Base-by-base conservation (phyloP, 2,797 vertebrate genomes). In the Sebastes taczanowskii region DNA sequence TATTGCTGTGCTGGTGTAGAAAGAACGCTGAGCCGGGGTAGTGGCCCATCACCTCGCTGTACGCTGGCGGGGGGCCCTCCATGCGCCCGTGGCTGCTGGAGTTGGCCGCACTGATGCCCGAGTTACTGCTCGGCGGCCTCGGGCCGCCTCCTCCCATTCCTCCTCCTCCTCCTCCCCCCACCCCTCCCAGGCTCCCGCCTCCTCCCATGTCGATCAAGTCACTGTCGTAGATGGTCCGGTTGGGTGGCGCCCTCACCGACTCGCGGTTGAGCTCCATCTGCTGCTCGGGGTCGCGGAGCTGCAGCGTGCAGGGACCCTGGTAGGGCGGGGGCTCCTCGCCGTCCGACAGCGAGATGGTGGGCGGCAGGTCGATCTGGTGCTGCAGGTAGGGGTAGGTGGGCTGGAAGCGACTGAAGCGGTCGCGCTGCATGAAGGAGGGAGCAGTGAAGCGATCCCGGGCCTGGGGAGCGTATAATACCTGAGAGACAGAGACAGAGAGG, bases 221-320 rank as follows among this genome's bases (percentile, higher is more conserved):
- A 90, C 94, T 95, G 95, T 99, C 97, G 25, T 98, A 99, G 94
- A 99, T 96, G 95, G 98, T 99, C 93, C 98, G 95, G 94, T 99
- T 99, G 3, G 98, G 98, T 6, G 98, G 98, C 0, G 98, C 98
- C 1, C 98, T 94, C 77, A 99, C 98, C 0, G 98, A 99, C 93
- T 99, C 98, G 0, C 98, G 95, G 94, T 99, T 99, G 78, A 99
- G 97, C 96, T 99, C 98, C 96, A 98, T 97, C 89, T 99, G 98
- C 89, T 99, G 98, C 92, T 99, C 98, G 0, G 98, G 97, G 93
- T 99, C 97, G 0, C 98, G 96, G 11, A 99, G 97, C 94, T 99
- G 98, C 65, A 99, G 95, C 5, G 97, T 97, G 91, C 98, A 99
- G 68, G 97, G 97, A 49, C 98, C 98, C 92, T 98, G 98, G 93